Base-by-base conservation (phyloP, 2,888 invertebrate genomes). In the Aspidapion aeneum region DNA sequence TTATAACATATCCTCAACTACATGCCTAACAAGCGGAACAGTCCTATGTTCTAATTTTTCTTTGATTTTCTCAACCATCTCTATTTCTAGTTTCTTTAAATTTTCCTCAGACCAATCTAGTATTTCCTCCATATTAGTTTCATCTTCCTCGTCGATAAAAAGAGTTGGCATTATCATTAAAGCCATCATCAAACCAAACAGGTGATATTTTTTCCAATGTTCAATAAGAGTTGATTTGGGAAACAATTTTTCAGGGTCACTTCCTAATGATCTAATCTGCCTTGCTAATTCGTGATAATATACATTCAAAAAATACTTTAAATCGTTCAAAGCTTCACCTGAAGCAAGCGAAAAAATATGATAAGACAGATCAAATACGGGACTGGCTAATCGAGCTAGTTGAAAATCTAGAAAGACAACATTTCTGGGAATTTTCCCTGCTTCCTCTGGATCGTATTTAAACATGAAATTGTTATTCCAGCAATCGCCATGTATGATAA, bases 271-370 rank as follows among this genome's bases (percentile, higher is more conserved):
- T 54, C 18, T 55, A 2, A 78, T 64, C 62, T 65, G 61, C 1
- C 65, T 66, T 0, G 72, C 68, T 9, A 78, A 63, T 1, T 72
- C 69, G n/a, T 71, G 62, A 62, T 78, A 68, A 63, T 79, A 79
- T 52, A 52, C 3, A 52, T 52, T n/a, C 17, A 52, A n/a, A 22
- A 70, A 66, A 9, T 72, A 62, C n/a, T 77, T 54, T 16, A 77
- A 62, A 17, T 74, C 66, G 51, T 68, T 50, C 12, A 77, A 63
- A 21, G 70, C 69, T 56, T 72, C 68, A 18, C 68, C 69, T 1
- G 71, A 65, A 48, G 71, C 65, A 22, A 72, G 73, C 5, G 70
- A 69, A 57, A 74, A 78, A 9, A 79, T 61, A 61, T 74, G 68
- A 50, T 74, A 72, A 2, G 72, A 62, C 50, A 79, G 54, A 62